phyloP scores from a whole-genome alignment of 2,888 invertebrate genomes.

The Nephrotoma appendiculata region DNA sequence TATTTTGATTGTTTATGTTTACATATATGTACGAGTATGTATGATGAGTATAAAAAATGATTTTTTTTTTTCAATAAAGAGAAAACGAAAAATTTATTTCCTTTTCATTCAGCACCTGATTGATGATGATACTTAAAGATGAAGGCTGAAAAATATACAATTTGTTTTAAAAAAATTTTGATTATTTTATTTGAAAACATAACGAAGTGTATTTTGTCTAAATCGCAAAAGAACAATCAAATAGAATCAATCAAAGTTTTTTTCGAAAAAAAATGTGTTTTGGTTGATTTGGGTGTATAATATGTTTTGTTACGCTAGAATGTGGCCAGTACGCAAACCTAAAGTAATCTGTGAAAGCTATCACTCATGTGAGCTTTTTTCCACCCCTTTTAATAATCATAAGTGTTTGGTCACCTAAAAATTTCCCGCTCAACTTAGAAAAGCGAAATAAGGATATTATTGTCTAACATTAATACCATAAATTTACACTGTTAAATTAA shows the following conservation, averaged over 20 bases:
- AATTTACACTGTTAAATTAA: too few species aligned
- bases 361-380: too few species aligned
- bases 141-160: neutral
- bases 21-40: neutral
- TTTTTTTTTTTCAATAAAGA: neutral
- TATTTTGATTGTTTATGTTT: neutral
- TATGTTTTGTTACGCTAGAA: too few species aligned
- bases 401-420: too few species aligned
- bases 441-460: too few species aligned
- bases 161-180: neutral
- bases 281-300: too few species aligned
- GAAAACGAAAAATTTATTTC: neutral
- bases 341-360: too few species aligned
- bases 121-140: neutral
- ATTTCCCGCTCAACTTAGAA: too few species aligned
- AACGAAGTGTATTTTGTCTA: neutral
- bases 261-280: too few species aligned
- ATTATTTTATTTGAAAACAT: neutral
- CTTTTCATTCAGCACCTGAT: neutral
- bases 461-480: too few species aligned
- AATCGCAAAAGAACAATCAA: neutral
- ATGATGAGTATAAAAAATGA: neutral
- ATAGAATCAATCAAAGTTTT: neutral
- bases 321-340: too few species aligned
- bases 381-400: too few species aligned